These are phyloP conservation scores for Spilarctia lutea DNA, from an alignment of 2,888 invertebrate genomes.

Conservation along the genomic window DNA sequence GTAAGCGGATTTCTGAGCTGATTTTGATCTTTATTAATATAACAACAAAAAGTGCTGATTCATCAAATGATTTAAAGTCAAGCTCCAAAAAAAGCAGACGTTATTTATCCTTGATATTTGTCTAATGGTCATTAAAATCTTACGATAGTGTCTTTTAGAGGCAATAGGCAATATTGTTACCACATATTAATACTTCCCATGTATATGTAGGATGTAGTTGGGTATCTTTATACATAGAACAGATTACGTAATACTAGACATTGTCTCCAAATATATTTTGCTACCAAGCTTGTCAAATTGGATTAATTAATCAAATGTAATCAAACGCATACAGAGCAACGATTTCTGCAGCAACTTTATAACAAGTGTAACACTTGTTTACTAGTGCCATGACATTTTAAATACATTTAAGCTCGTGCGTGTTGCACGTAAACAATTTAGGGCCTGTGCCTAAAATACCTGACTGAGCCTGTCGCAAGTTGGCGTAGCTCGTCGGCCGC, in stretches of 20 bases:
- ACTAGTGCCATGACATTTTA: conserved; percentile 63
- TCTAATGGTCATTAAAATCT: not conserved
- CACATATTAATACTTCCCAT: not conserved
- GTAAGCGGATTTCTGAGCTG: not conserved
- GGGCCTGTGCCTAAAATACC: conserved; percentile 75
- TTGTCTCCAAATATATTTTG: not conserved
- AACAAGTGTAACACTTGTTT: conserved; percentile 51
- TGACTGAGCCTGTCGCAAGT: conserved; percentile 64
- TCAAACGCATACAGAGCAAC: not conserved
- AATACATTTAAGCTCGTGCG: conserved; percentile 59
- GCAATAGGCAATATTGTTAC: not conserved
- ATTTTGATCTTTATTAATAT: not conserved
- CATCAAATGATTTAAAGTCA: not conserved
- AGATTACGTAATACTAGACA: not conserved
- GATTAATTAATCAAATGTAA: not conserved
- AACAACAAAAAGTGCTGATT: not conserved
- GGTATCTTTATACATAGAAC: not conserved
- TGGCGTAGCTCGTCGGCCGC: conserved; percentile 69
- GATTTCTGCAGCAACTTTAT: conserved; percentile 28
- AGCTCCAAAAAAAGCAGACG: not conserved
- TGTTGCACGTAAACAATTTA: conserved; percentile 72
- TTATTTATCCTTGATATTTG: not conserved
- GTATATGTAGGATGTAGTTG: not conserved
- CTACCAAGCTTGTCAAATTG: not conserved
- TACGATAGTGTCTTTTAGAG: not conserved